Percentiles rank a stretch among this genome's conserved stretches.
These are phyloP conservation scores for Callospermophilus lateralis DNA, from an alignment of 2,113 vertebrate genomes.

Conservation along the genomic window DNA sequence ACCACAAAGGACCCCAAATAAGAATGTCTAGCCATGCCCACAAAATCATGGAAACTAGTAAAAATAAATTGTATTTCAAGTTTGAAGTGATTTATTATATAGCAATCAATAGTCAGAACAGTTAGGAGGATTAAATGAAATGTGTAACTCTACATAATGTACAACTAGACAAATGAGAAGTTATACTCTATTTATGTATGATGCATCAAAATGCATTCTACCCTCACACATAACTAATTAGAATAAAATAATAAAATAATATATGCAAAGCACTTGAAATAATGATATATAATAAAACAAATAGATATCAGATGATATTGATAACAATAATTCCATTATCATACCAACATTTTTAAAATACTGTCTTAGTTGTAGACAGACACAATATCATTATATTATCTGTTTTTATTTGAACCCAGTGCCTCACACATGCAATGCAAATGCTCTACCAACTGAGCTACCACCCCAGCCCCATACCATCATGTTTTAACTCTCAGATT, in stretches of 20 bases:
- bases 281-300: background rate
- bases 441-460: no score
- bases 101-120: background rate
- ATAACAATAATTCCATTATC: background rate
- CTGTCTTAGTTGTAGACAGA: no score
- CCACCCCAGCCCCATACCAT: no score
- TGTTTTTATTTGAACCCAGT: no score
- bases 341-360: background rate
- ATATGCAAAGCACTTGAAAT: background rate
- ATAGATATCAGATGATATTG: background rate
- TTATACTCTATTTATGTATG: no score
- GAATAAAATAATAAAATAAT: background rate
- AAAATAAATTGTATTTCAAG: background rate
- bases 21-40: background rate
- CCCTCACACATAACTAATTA: no score
- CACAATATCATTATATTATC: no score
- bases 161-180: no score
- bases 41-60: background rate
- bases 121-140: background rate
- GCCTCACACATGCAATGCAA: no score
- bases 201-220: no score
- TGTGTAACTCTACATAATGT: no score
- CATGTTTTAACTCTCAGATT: background rate
- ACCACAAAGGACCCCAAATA: background rate
- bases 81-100: background rate